A percentile compares a stretch with the other conserved stretches of the same genome.
Evolutionary conservation across 2,888 invertebrate species (phyloP).

Genomic region (Caenorhabditis macrosperma): DNA sequence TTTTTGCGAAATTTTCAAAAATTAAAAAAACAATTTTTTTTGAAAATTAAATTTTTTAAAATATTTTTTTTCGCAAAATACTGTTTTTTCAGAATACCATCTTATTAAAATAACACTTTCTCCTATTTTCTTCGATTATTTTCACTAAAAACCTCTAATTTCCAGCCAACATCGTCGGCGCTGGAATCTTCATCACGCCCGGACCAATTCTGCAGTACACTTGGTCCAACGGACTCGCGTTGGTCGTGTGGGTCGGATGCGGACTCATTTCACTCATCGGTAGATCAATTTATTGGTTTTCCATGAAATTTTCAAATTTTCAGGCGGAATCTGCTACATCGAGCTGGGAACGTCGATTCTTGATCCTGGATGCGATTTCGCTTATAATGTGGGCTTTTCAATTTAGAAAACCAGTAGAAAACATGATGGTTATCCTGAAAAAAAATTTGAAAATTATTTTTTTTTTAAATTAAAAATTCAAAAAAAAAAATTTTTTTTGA

Average conservation of each 20-base stretch:
- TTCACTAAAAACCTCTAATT: neutral
- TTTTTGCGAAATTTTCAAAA: neutral
- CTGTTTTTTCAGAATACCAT: too few species aligned
- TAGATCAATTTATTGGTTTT: conserved; percentile 5
- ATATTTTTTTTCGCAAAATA: too few species aligned
- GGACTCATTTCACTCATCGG: conserved; percentile 89
- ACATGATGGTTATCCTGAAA: too few species aligned
- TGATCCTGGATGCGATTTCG: conserved; percentile 78
- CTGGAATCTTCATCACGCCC: conserved; percentile 76
- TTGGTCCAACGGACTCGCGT: conserved; percentile 86
- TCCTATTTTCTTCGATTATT: too few species aligned
- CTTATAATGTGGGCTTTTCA: conserved; percentile 66
- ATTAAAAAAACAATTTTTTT: conserved; percentile 2
- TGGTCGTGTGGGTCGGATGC: conserved; percentile 88
- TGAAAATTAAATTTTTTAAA: neutral
- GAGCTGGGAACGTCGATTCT: conserved; percentile 91
- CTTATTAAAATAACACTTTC: too few species aligned
- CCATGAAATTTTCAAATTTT: conserved; percentile 13
- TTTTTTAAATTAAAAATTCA: neutral
- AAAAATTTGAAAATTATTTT: neutral
- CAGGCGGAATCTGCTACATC: conserved; percentile 88
- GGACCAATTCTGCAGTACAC: conserved; percentile 71
- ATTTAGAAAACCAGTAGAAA: neutral
- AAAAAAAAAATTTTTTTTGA: conserved; percentile 5
- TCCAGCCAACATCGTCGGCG: conserved; percentile 72